Percentiles rank a stretch among this genome's conserved stretches.
These are phyloP conservation scores for Phenganax subtilis DNA, from an alignment of 92 coral and sea anemone genomes.

Conservation along the genomic window DNA sequence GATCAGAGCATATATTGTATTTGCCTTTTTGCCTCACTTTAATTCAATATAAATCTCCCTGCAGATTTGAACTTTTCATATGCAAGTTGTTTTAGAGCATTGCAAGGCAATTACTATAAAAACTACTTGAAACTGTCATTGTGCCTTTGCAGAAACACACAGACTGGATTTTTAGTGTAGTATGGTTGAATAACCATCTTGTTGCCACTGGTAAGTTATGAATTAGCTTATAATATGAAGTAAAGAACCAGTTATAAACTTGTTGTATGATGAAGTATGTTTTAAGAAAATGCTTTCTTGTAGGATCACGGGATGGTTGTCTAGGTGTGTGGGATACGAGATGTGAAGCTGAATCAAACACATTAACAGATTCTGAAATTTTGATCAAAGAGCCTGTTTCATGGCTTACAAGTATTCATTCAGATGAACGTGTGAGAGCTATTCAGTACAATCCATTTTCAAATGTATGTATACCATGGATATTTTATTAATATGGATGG, in stretches of 20 bases:
- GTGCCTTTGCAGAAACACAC: slow-evolving; percentile 58
- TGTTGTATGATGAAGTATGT: no score
- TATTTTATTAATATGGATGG: not conserved
- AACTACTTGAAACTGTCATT: not conserved
- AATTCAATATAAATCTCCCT: no score
- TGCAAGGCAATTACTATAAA: not conserved
- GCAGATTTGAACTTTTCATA: no score
- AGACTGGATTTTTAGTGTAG: slow-evolving; percentile 88
- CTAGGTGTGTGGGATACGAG: slow-evolving; percentile 75
- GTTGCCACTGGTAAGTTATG: slow-evolving; percentile 68
- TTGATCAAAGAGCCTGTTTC: slow-evolving; percentile 18
- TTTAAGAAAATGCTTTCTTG: not conserved
- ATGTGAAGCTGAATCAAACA: not conserved
- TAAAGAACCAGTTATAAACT: no score
- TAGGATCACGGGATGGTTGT: slow-evolving; percentile 92
- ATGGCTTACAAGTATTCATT: slow-evolving; percentile 15
- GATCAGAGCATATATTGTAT: no score
- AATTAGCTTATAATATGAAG: not conserved
- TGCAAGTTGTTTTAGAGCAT: not conserved
- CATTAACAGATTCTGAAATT: slow-evolving; percentile 2
- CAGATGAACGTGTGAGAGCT: slow-evolving; percentile 34
- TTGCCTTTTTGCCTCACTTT: no score
- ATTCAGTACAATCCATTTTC: slow-evolving; percentile 30
- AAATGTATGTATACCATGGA: slow-evolving; percentile 44
- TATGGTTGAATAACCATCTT: slow-evolving; percentile 70